Evolutionary conservation across 2,888 invertebrate species (phyloP), one percentile per base, ranked within the genome.

Genomic region (Orthosia incerta): DNA sequence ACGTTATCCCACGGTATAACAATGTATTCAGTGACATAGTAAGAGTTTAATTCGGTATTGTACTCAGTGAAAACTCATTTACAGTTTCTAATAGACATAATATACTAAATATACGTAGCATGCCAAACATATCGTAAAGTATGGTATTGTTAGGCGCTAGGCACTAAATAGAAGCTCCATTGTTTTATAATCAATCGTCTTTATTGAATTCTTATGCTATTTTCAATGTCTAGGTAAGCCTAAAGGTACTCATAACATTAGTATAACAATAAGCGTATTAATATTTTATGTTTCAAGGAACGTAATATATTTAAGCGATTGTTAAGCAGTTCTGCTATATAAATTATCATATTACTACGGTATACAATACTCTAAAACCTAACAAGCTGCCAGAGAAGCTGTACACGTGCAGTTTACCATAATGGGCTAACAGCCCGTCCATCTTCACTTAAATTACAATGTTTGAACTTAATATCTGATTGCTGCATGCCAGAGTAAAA

Each of bases 1-100:
- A 86, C 85, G 85, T 88, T 91, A 88, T 89, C 85, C 76, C 88
- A 88, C 87, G 86, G 77, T 79, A 60, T 78, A 86, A 82, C 86
- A 86, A 87, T 84, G 84, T 79, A 80, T 68, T 77, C 76, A 75
- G 83, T 83, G 87, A 76, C 83, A 85, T 74, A 87, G 79, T 84
- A 67, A 64, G 66, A 76, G 65, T 86, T 76, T 79, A 75, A 80
- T 87, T 84, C 82, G 73, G 82, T 86, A 86, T 86, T 86, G 80
- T 86, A 79, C 72, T 84, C 65, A 55, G 46, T 63, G 71, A 72
- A 77, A 86, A 71, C 70, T 71, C 69, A 82, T 84, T 82, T 80
- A 71, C 70, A 63, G 78, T 78, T 80, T 76, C 63, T 74, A 86
- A 86, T 84, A 64, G 74, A 48, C 70, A 73, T 74, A 61, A 73